A percentile compares a stretch with the other conserved stretches of the same genome.
Conservation (phyloP, 2,888 invertebrate genomes). For the Hymenopus coronatus region DNA sequence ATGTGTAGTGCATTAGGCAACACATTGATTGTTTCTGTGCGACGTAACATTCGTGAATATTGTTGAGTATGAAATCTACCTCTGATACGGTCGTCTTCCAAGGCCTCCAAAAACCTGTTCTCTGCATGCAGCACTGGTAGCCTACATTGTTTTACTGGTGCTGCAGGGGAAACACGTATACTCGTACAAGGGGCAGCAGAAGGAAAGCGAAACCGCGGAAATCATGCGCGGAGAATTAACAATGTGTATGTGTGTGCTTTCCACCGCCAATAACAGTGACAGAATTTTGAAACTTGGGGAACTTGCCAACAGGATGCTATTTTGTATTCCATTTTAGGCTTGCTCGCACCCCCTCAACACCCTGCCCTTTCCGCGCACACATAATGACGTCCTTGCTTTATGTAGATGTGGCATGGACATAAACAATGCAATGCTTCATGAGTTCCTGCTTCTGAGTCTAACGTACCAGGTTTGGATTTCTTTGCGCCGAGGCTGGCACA, state of each 20-base stretch:
- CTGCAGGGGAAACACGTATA: background rate
- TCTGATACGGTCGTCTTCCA: background rate
- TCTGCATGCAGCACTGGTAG: constrained; percentile 3
- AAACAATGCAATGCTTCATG: too few relatives aligned
- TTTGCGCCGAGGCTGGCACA: too few relatives aligned
- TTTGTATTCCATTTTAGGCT: background rate
- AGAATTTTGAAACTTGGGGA: background rate
- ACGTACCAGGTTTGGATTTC: too few relatives aligned
- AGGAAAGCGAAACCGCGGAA: background rate
- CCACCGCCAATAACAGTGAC: background rate
- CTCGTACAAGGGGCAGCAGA: background rate
- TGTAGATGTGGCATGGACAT: too few relatives aligned
- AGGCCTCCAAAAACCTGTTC: background rate
- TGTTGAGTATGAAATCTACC: background rate
- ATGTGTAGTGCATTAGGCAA: background rate
- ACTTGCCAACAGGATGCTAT: background rate
- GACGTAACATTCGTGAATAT: background rate
- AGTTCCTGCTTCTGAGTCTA: too few relatives aligned
- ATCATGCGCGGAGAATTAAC: background rate
- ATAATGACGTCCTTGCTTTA: background rate
- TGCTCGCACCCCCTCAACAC: background rate
- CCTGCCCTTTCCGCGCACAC: background rate
- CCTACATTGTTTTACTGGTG: background rate
- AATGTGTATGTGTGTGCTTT: background rate
- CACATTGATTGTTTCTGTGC: background rate